These are phyloP conservation scores for Rhinella marina DNA, from an alignment of 2,797 vertebrate genomes.

Conservation along the genomic window DNA sequence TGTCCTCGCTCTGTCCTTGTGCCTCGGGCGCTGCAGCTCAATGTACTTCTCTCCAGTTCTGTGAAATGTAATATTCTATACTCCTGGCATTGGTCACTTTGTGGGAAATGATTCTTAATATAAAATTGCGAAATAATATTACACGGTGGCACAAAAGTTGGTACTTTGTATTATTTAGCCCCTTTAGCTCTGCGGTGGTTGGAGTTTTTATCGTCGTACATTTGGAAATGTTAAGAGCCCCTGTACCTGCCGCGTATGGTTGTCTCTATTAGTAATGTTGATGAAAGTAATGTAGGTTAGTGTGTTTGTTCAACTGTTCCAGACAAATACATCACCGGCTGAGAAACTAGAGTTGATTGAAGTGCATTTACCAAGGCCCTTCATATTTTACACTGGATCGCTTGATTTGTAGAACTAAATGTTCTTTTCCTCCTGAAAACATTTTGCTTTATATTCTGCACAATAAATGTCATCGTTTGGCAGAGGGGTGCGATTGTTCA, in stretches of 20 bases:
- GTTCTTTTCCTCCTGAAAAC: neutral
- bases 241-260: constrained; percentile 35
- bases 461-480: neutral
- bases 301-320: constrained; percentile 48
- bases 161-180: neutral
- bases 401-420: neutral
- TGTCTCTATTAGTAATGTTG: constrained; percentile 27
- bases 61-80: constrained; percentile 38
- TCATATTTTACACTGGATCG: neutral
- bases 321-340: constrained; percentile 37
- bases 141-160: constrained; percentile 2
- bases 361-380: constrained; percentile 8
- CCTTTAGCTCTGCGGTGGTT: constrained; percentile 18
- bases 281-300: constrained; percentile 52
- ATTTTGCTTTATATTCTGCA: neutral
- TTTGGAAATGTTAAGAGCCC: constrained; percentile 41
- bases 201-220: constrained; percentile 14
- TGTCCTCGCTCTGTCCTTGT: constrained; percentile 20
- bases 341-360: constrained; percentile 28
- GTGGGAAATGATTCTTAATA: constrained; percentile 23
- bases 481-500: neutral
- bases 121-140: constrained; percentile 37
- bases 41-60: constrained; percentile 28
- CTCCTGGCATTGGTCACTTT: constrained; percentile 26
- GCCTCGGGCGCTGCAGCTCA: constrained; percentile 23